phyloP scores from a whole-genome alignment of 2,797 vertebrate species.

The Microchirus variegatus region DNA sequence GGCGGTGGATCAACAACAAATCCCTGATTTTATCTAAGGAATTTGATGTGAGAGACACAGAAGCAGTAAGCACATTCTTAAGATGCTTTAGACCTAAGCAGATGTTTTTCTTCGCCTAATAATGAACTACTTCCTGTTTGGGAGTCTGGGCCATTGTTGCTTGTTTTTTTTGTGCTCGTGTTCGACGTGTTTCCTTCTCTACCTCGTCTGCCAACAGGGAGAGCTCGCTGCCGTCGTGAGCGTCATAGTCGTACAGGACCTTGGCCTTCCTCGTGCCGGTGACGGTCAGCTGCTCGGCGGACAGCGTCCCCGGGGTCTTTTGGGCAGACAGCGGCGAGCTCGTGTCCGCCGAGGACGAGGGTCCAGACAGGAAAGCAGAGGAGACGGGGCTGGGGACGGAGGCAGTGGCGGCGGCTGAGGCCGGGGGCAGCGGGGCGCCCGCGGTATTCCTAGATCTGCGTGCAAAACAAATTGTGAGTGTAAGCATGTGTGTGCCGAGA shows the following conservation, averaged over 20 bases:
- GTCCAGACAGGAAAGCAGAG: constrained; percentile 79
- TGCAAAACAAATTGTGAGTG: neutral
- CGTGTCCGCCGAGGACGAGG: constrained; percentile 60
- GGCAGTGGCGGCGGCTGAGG: constrained; percentile 70
- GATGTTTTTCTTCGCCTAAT: no score
- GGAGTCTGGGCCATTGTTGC: no score
- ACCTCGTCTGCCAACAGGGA: constrained; percentile 96
- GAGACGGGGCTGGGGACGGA: constrained; percentile 75
- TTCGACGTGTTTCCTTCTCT: neutral
- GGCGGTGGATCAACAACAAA: no score
- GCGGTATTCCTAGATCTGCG: constrained; percentile 76
- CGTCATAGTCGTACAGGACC: constrained; percentile 96
- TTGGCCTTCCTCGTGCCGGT: constrained; percentile 92
- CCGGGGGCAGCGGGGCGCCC: constrained; percentile 63
- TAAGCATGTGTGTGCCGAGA: neutral
- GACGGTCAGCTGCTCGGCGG: constrained; percentile 83
- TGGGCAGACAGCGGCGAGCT: constrained; percentile 55
- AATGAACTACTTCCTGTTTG: no score
- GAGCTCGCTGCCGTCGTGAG: constrained; percentile 90
- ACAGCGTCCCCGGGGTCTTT: constrained; percentile 68
- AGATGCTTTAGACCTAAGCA: no score
- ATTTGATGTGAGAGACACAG: no score
- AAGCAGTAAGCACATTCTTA: no score
- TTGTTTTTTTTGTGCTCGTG: no score
- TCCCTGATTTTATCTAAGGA: no score